These are phyloP conservation scores for Cotesia vestalis DNA, from an alignment of 1,140 invertebrate species.

Conservation along the genomic window DNA sequence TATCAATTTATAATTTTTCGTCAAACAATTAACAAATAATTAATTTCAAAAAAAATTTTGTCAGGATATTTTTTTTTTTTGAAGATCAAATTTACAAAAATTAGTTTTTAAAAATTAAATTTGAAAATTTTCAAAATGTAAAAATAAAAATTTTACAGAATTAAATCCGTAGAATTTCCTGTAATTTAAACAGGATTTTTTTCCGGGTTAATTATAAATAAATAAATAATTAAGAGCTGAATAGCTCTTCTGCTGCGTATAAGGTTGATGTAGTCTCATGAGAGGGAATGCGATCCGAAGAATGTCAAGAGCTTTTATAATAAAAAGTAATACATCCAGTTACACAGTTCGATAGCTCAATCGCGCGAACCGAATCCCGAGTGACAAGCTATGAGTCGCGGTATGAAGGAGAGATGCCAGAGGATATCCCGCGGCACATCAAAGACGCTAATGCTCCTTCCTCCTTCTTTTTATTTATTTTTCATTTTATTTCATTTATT, in stretches of 20 bases:
- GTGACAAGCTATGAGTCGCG: conserved; percentile 60
- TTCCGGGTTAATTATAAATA: too few relatives aligned
- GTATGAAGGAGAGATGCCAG: conserved; percentile 45
- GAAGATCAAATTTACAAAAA: too few relatives aligned
- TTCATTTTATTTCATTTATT: conserved; percentile 29
- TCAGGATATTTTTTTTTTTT: too few relatives aligned
- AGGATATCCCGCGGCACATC: conserved; percentile 41
- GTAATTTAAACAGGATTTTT: too few relatives aligned
- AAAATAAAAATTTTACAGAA: too few relatives aligned
- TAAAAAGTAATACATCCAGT: conserved; percentile 49
- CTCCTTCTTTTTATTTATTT: conserved; percentile 35
- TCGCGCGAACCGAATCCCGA: conserved; percentile 51
- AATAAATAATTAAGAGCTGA: too few relatives aligned
- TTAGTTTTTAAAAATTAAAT: too few relatives aligned
- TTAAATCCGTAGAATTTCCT: too few relatives aligned
- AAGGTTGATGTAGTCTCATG: conserved; percentile 11
- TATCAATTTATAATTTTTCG: too few relatives aligned
- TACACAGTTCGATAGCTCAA: conserved; percentile 58
- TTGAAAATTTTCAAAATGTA: too few relatives aligned
- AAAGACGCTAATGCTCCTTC: conserved; percentile 38
- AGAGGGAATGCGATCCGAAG: conserved; percentile 1
- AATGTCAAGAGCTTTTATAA: conserved; percentile 4
- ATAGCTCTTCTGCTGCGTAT: conserved; percentile 13
- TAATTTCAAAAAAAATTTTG: too few relatives aligned
- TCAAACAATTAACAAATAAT: too few relatives aligned